These are phyloP conservation scores for Drosophila gaucha DNA, from an alignment of 2,888 invertebrate species.

Conservation along the genomic window DNA sequence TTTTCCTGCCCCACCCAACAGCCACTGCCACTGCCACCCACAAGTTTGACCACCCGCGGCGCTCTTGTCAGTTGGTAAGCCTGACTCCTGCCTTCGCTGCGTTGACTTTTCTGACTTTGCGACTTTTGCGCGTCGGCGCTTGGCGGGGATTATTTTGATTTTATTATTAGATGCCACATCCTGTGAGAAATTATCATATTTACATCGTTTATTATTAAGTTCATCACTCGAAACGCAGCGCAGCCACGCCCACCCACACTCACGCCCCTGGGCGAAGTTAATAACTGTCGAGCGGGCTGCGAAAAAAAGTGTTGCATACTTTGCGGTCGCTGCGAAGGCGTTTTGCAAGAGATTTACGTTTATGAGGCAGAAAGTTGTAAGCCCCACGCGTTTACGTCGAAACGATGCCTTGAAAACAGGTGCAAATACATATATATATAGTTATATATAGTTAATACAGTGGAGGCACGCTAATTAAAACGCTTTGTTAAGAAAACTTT, in stretches of 20 bases:
- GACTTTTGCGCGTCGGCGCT: slow-evolving; percentile 56
- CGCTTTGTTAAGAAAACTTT: neutral
- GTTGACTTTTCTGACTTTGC: slow-evolving; percentile 30
- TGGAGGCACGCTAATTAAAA: slow-evolving; percentile 3
- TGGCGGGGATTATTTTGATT: slow-evolving; percentile 84
- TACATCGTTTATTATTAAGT: slow-evolving; percentile 85
- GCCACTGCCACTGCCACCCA: neutral
- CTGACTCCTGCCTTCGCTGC: slow-evolving; percentile 5
- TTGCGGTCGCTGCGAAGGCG: slow-evolving; percentile 44
- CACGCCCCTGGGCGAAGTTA: slow-evolving; percentile 33
- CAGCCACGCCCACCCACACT: slow-evolving; percentile 1
- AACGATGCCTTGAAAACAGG: slow-evolving; percentile 13
- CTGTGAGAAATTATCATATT: slow-evolving; percentile 85
- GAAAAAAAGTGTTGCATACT: slow-evolving; percentile 73
- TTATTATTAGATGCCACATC: slow-evolving; percentile 85
- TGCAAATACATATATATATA: neutral
- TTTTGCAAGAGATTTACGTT: slow-evolving; percentile 61
- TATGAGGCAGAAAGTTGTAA: slow-evolving; percentile 54
- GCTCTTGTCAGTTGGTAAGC: slow-evolving; percentile 61
- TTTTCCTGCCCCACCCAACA: slow-evolving; percentile 66
- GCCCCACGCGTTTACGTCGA: slow-evolving; percentile 9
- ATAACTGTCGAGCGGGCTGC: slow-evolving; percentile 47
- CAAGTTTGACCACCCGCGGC: slow-evolving; percentile 65
- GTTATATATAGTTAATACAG: neutral
- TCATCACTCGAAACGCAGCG: slow-evolving; percentile 81